Base-by-base conservation (phyloP, 1,140 invertebrate species). In the Gryllus bimaculatus region DNA sequence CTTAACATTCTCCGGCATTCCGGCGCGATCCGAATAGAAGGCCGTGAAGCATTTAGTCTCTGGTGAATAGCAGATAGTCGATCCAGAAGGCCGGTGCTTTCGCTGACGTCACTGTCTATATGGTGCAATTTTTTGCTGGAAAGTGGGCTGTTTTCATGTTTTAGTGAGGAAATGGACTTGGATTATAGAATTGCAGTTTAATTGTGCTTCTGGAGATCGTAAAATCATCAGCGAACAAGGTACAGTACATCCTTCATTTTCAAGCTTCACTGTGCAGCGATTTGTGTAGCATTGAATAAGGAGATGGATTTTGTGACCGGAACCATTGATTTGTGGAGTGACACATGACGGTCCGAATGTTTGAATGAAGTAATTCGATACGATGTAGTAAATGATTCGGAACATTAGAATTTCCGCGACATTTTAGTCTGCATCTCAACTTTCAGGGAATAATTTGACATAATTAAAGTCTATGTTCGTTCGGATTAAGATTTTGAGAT, bases 101-200 rank as follows among this genome's bases (percentile, higher is more conserved):
- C 54, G 54, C 54, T 66, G 54, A 66, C 54, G 54, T 66, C 54
- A 66, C 54, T 66, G 54, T 66, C 54, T 66, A 66, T 66, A 66
- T 66, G 54, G 54, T 66, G 54, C 54, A 66, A 66, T 66, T 66
- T 66, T 66, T 66, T 66, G 54, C 54, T 66, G 54, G 54, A 66
- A 66, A 66, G 54, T 66, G 54, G 54, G 54, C 54, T 66, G 54
- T 66, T 66, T 66, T 66, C 54, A 66, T 66, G 54, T 66, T 66
- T 66, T 66, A 66, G 54, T 66, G 54, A 66, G 54, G 54, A 66
- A 66, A 66, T 66, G 54, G 54, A 66, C 54, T 66, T 66, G 54
- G 54, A 66, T 66, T 66, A 66, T 66, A 66, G 54, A 66, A 66
- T 66, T 66, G 54, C 54, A 10, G 18, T 66, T 66, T 66, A 66